A percentile compares a stretch with the other conserved stretches of the same genome.
phyloP scores from a whole-genome alignment of 2,113 vertebrate species.

The Mugil cephalus region DNA sequence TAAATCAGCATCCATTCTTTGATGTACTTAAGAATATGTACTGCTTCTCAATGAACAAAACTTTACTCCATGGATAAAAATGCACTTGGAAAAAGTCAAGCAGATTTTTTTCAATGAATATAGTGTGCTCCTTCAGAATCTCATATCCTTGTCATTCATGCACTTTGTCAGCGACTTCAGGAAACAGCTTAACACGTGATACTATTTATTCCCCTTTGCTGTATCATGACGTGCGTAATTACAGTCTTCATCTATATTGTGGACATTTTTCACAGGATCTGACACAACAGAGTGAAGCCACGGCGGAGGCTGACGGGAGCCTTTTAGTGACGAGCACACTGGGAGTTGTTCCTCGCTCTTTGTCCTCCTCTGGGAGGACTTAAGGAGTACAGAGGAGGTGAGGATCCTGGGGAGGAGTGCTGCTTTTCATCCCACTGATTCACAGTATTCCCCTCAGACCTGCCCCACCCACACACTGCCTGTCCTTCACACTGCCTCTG shows the following conservation, averaged over 20 bases:
- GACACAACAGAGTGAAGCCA: not conserved
- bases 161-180: not conserved
- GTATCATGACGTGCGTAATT: not conserved
- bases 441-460: slow-evolving; percentile 31
- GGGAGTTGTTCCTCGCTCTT: slow-evolving; percentile 39
- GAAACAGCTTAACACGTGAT: not conserved
- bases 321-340: slow-evolving; percentile 30
- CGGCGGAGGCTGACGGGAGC: slow-evolving; percentile 24
- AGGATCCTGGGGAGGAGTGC: slow-evolving; percentile 14
- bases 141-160: not conserved
- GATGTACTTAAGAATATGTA: too few relatives aligned
- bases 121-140: too few relatives aligned
- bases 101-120: too few relatives aligned
- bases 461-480: slow-evolving; percentile 41
- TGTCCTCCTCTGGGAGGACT: slow-evolving; percentile 33
- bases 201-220: not conserved
- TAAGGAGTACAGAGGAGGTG: slow-evolving; percentile 28
- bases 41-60: too few relatives aligned
- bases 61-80: too few relatives aligned
- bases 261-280: slow-evolving; percentile 13
- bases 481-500: slow-evolving; percentile 28
- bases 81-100: too few relatives aligned
- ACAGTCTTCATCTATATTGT: not conserved
- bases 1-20: too few relatives aligned
- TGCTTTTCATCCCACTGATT: slow-evolving; percentile 28